These are phyloP conservation scores for Plumapathes pennacea DNA, from an alignment of 92 coral and sea anemone species.

Conservation along the genomic window DNA sequence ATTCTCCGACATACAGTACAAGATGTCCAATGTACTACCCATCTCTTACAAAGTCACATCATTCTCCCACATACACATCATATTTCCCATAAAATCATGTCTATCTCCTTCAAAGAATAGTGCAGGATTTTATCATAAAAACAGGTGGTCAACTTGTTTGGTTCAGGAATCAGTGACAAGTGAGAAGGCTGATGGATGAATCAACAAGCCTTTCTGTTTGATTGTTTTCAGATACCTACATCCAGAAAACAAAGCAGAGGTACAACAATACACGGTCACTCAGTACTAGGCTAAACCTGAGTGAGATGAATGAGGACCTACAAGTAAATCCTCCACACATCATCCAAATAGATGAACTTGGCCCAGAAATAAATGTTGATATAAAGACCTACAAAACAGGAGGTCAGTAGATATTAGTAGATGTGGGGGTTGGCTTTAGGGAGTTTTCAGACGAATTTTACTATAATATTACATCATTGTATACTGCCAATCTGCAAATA, in stretches of 20 bases:
- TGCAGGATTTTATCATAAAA: no score
- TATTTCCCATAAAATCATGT: no score
- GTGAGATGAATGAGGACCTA: slow-evolving; percentile 85
- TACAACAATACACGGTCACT: slow-evolving; percentile 88
- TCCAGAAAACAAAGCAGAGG: slow-evolving; percentile 94
- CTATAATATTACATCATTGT: no score
- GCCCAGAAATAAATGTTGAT: slow-evolving; percentile 61
- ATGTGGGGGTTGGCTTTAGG: no score
- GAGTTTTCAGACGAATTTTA: no score
- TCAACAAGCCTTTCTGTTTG: neutral
- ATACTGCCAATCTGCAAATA: no score
- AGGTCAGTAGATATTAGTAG: slow-evolving; percentile 68
- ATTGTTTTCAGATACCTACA: slow-evolving; percentile 70
- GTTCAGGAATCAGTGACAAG: neutral
- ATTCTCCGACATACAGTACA: no score
- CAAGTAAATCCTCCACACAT: slow-evolving; percentile 85
- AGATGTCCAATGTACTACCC: neutral
- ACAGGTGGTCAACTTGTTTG: neutral
- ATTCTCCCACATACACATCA: no score
- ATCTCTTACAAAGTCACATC: neutral
- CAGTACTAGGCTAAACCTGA: slow-evolving; percentile 86
- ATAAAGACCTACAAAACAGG: slow-evolving; percentile 86
- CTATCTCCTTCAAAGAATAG: no score
- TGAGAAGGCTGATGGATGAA: neutral
- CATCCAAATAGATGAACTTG: slow-evolving; percentile 75